Percentiles rank a stretch among this genome's conserved stretches.
These are phyloP conservation scores for Tenthredo scrophulariae DNA, from an alignment of 2,888 invertebrate genomes.

Conservation along the genomic window DNA sequence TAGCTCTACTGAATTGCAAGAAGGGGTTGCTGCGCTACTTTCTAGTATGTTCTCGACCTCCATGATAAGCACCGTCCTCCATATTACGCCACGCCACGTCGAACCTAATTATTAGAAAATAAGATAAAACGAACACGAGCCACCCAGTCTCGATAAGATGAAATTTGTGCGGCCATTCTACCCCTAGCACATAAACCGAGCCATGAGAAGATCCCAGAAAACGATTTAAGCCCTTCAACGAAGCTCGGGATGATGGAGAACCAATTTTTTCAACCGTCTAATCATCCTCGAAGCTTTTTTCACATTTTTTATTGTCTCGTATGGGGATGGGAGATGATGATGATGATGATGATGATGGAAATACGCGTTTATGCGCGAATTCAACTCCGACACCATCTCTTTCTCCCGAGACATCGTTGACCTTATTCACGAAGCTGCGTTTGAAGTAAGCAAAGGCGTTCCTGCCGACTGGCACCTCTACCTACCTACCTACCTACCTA, in stretches of 20 bases:
- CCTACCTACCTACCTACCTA: not conserved
- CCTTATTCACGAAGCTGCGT: conserved; percentile 49
- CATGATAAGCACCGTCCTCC: conserved; percentile 62
- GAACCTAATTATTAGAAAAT: conserved; percentile 66
- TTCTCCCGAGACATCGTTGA: not conserved
- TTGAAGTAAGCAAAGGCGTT: conserved; percentile 41
- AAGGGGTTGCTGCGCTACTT: conserved; percentile 60
- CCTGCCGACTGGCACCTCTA: conserved; percentile 1
- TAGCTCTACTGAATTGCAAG: conserved; percentile 55
- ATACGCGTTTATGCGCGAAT: not conserved
- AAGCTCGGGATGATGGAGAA: not conserved
- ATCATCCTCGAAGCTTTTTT: not conserved
- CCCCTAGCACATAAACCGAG: not conserved
- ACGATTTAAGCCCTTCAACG: not conserved
- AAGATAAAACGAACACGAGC: conserved; percentile 61
- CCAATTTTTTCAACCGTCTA: not conserved
- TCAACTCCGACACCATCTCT: not conserved
- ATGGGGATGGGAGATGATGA: too few species aligned
- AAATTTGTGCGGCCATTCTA: not conserved
- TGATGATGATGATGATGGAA: too few species aligned
- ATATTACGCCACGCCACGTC: conserved; percentile 60
- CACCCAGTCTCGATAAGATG: not conserved
- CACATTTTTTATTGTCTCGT: not conserved
- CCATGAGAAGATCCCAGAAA: not conserved
- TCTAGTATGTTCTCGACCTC: conserved; percentile 65